Base-by-base conservation (phyloP, 2,113 vertebrate species). In the Onychorhynchus coronatus region DNA sequence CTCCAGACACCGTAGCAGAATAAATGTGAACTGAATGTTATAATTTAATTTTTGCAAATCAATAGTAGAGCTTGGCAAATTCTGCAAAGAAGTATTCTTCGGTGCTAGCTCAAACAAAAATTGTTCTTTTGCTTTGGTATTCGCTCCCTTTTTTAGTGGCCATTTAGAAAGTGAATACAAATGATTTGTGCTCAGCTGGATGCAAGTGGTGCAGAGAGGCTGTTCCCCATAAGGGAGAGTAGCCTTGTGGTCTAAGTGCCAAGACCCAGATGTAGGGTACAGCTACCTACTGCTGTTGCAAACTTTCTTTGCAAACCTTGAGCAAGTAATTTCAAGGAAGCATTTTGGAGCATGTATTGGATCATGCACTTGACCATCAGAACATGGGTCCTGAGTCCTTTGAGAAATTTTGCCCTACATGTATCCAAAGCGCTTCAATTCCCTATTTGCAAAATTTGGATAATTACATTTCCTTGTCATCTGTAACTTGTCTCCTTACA, bases 1-100 rank as follows among this genome's bases (percentile, higher is more conserved):
- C 85, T 88, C 72, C 68, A 88, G 91, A 44, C 91, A 52, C 85
- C 39, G 8, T 7, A 70, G 47, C 22, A 93, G 85, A 93, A 92
- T 95, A 93, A 92, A 95, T 86, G 82, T 23, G 65, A 37, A 89
- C 42, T 15, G n/a, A 89, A 65, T 85, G 61, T 59, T 93, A 70
- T 78, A 9, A 65, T 87, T 95, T 81, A 59, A 84, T 95, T 94
- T 88, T 95, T 91, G 88, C 75, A 78, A 71, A 88, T 81, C 83
- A 82, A 2, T 49, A 71, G 41, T 28, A 52, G 53, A 86, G 35
- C 41, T 87, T 68, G 63, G 83, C 55, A 70, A 73, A 86, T 89
- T 85, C 89, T 68, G 62, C 62, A 59, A 82, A 86, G 63, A 46
- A 62, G 33, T 62, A 75, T 58, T 62, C 9, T 25, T 76, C 35